A percentile compares a stretch with the other conserved stretches of the same genome.
phyloP scores from a whole-genome alignment of 2,797 vertebrate genomes.

The Tinamus major region DNA sequence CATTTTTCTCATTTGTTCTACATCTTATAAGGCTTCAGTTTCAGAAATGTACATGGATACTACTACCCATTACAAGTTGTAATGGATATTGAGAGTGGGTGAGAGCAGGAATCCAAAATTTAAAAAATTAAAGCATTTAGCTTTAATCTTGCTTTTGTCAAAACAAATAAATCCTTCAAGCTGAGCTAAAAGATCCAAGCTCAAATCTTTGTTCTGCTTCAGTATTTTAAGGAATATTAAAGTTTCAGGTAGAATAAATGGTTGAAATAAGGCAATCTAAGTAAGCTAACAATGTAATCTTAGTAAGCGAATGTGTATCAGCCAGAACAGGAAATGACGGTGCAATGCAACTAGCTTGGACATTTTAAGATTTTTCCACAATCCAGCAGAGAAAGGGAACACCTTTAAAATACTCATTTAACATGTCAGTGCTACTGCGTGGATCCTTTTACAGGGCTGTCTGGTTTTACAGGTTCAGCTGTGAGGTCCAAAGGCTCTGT shows the following conservation, averaged over 20 bases:
- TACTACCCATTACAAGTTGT: no score
- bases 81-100: background rate
- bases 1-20: background rate
- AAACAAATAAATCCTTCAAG: background rate
- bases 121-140: background rate
- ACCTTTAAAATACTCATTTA: background rate
- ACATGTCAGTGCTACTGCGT: background rate
- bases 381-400: background rate
- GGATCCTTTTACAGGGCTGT: background rate
- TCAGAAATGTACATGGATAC: background rate
- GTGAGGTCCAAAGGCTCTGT: background rate
- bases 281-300: no score
- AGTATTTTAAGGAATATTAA: conserved; percentile 1
- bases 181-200: background rate
- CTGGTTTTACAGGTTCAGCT: conserved; percentile 2
- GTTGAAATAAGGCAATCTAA: background rate
- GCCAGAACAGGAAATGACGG: background rate
- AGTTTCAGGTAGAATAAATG: conserved; percentile 7
- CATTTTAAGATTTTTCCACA: background rate
- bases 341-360: background rate
- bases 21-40: background rate
- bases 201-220: background rate
- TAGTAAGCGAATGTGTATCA: background rate
- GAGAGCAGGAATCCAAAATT: background rate
- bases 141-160: background rate